These are phyloP conservation scores for Netelia virgata DNA, from an alignment of 2,888 invertebrate genomes.

Conservation along the genomic window DNA sequence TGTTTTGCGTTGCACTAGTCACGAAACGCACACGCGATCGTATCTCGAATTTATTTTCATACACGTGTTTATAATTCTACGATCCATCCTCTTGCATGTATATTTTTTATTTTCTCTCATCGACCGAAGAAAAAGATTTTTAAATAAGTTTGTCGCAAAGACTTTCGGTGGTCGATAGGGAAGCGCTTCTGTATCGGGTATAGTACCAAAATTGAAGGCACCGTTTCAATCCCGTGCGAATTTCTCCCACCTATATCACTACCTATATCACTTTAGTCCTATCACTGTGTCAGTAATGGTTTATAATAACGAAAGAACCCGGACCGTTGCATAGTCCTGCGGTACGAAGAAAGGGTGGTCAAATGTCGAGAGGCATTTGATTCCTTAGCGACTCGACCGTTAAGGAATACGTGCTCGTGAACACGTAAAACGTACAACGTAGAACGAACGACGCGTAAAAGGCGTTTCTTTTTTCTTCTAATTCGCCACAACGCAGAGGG, in stretches of 20 bases:
- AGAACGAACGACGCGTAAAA: not conserved
- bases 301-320: slow-evolving; percentile 26
- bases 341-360: not conserved
- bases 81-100: not conserved
- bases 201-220: not conserved
- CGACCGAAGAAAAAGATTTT: not conserved
- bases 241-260: not conserved
- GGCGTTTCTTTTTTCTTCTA: not conserved
- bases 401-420: not conserved
- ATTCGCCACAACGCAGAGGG: not conserved
- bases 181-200: not conserved
- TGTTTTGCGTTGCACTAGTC: slow-evolving; percentile 48
- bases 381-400: not conserved
- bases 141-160: not conserved
- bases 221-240: not conserved
- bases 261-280: not conserved
- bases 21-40: slow-evolving; percentile 44
- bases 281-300: no score
- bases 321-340: slow-evolving; percentile 32
- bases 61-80: not conserved
- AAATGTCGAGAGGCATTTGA: not conserved
- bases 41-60: slow-evolving; percentile 41
- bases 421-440: not conserved
- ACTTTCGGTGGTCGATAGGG: slow-evolving; percentile 15
- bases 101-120: not conserved